These are phyloP conservation scores for Aleiodes sp. DNA, from an alignment of 1,140 invertebrate species.

Conservation along the genomic window DNA sequence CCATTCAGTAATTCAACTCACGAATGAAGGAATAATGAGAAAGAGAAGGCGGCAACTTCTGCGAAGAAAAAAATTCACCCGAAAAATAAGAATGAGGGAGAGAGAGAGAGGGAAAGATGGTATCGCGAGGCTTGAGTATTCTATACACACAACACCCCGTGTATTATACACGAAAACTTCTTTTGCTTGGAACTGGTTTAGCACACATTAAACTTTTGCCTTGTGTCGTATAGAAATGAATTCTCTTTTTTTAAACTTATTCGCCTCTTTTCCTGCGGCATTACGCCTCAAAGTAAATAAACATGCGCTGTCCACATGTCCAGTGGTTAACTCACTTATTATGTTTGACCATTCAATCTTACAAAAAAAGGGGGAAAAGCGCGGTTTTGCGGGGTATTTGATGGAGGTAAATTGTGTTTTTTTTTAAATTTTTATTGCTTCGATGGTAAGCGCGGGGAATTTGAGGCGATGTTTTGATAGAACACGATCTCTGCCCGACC, in stretches of 20 bases:
- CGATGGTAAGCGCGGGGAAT: too few relatives aligned
- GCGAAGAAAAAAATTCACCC: neutral
- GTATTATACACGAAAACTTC: neutral
- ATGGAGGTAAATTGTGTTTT: too few relatives aligned
- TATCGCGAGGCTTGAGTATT: neutral
- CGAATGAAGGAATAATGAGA: neutral
- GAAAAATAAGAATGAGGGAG: too few relatives aligned
- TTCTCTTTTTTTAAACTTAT: too few relatives aligned
- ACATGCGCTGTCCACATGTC: slow-evolving; percentile 2
- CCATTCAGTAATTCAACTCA: neutral
- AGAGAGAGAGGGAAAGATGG: too few relatives aligned
- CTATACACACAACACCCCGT: slow-evolving; percentile 7
- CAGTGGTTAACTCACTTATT: neutral
- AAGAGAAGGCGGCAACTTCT: neutral
- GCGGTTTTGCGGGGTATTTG: neutral
- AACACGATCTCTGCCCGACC: too few relatives aligned
- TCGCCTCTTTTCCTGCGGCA: neutral
- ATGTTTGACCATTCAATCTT: slow-evolving; percentile 4
- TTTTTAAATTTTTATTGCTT: neutral
- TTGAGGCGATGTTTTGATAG: too few relatives aligned
- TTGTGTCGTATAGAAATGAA: neutral
- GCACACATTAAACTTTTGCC: neutral
- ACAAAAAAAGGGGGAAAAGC: neutral
- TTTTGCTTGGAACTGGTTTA: slow-evolving; percentile 11
- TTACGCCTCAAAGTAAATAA: slow-evolving; percentile 1